Base-by-base conservation (phyloP, 2,113 vertebrate genomes). In the Apodemus speciosus region DNA sequence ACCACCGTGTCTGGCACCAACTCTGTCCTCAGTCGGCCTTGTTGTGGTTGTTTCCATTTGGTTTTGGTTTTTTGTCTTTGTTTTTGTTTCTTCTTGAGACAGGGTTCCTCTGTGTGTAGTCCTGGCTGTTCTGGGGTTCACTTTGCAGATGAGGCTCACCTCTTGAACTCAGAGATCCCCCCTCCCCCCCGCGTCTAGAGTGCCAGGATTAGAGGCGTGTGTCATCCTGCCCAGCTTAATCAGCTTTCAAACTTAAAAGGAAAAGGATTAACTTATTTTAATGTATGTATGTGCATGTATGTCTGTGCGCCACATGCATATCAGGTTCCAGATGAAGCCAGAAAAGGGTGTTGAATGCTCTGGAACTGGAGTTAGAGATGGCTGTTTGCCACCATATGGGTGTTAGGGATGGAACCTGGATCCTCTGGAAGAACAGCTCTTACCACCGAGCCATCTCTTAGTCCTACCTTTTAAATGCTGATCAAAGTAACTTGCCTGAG, bases 391-490 rank as follows among this genome's bases (percentile, higher is more conserved):
- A 15, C 18, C 76, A 35, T 21, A 20, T n/a, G 76, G 49, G 49
- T 53, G 18, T 51, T 14, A 9, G 18, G 49, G 18, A n/a, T 79
- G 4, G 20, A 79, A n/a, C 32, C 51, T 13, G 20, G 20, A 51
- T 56, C 20, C 51, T 79, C 76, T 56, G 76, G 32, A 56, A 79
- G 76, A 79, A 3, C 46, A 79, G 30, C 35, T 56, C 20, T 56
- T 56, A 53, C 49, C 32, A 23, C 49, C n/a, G 49, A 53, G 30
- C 51, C 51, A 56, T 56, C 10, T 46, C 38, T 86, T 93, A 79
- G 76, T 87, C 51, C 10, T 68, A 81, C 38, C 23, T 77, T 71
- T 94, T 88, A 95, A 91, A 77, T 21, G 46, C 72, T 85, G 60
- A 53, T 71, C 56, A 81, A 68, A 88, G 93, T n/a, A 90, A 64